Evolutionary conservation across 1,140 invertebrate species (phyloP), one percentile per base, ranked within the genome.

Genomic region (Orchestia grillus): DNA sequence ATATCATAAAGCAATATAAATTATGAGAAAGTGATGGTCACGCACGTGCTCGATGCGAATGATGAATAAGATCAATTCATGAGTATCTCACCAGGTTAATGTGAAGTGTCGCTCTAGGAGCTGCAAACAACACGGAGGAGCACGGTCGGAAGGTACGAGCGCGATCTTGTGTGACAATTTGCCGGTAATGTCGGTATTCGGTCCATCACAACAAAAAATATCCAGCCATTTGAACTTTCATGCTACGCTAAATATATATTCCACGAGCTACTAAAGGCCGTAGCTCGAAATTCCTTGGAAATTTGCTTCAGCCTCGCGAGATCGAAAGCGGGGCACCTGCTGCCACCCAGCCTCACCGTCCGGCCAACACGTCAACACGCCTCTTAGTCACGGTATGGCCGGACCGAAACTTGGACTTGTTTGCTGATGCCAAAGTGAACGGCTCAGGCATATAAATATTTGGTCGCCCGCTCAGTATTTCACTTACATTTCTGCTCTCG

Each of bases 341-440:
- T 90, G 88, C 47, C 6, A 53, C 19, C 6, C 19, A 53, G 47
- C 6, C 47, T 8, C 88, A 43, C n/a, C 41, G 88, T 42, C 88
- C 8, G n/a, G n/a, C n/a, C n/a, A n/a, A n/a, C n/a, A n/a, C n/a
- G n/a, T n/a, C n/a, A n/a, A 41, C 15, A 16, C 88, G 6, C 15
- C 43, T 19, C 4, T 90, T 90, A 36, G 88, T 42, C 88, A 42
- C 41, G 88, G 28, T 42, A 41, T 16, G 36, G 41, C 41, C 88
- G 16, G 36, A 44, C 4, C 4, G 88, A 90, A 90, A 90, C 15
- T 15, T 36, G 36, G 87, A 87, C 88, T 44, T 42, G 88, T 90
- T 77, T 90, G 36, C 42, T 28, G 88, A 42, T 44, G 43, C 88
- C n/a, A 90, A 44, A 90, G 88, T 90, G 88, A 90, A 90, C 88